Conservation (phyloP, 2,888 invertebrate species). For the Danaus chrysippus region DNA sequence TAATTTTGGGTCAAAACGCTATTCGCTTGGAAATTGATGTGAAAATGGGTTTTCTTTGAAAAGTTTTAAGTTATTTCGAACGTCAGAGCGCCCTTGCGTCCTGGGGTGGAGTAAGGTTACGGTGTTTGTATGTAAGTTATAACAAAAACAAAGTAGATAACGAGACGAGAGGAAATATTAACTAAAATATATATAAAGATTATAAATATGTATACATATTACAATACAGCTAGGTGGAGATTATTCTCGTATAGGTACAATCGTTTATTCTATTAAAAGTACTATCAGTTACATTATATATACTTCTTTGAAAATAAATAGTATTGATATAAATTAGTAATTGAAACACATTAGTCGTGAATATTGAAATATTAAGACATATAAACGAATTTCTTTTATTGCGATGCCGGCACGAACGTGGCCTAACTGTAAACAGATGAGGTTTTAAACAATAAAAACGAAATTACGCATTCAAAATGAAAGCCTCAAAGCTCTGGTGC, state of each 20-base stretch:
- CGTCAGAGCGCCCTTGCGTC: slow-evolving; percentile 14
- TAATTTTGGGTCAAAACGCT: slow-evolving; percentile 63
- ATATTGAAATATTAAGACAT: too few species aligned
- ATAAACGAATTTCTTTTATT: neutral
- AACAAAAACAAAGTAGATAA: neutral
- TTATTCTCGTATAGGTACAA: too few species aligned
- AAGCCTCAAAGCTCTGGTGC: slow-evolving; percentile 16
- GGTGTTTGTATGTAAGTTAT: neutral
- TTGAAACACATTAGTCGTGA: too few species aligned
- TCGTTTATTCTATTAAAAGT: too few species aligned
- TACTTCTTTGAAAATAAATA: too few species aligned
- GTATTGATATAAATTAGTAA: too few species aligned
- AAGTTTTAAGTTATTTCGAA: slow-evolving; percentile 36
- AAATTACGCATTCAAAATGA: slow-evolving; percentile 28
- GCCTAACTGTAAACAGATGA: slow-evolving; percentile 29
- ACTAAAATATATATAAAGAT: neutral
- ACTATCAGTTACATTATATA: too few species aligned
- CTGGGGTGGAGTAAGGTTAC: neutral
- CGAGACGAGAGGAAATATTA: neutral
- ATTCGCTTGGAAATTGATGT: slow-evolving; percentile 62
- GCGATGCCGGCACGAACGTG: slow-evolving; percentile 2
- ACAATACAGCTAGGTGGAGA: too few species aligned
- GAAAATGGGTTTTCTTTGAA: slow-evolving; percentile 58
- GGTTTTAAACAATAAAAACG: slow-evolving; percentile 27
- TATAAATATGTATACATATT: neutral